A percentile compares a stretch with the other conserved stretches of the same genome.
Conservation (phyloP, 2,888 invertebrate species). For the Blastobasis lacticolella region DNA sequence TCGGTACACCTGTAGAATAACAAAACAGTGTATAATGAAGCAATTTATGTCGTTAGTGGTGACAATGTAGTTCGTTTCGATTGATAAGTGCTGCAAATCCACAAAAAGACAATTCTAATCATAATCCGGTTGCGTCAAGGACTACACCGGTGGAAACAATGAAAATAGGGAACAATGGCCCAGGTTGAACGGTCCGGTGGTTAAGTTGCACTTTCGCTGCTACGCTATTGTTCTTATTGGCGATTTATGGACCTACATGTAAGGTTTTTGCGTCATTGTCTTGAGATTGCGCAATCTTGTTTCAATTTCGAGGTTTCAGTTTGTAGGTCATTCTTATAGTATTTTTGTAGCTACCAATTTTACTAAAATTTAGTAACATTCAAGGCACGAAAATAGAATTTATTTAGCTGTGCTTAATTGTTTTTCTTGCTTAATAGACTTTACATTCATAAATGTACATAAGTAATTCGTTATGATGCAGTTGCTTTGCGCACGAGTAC, state of each 20-base stretch:
- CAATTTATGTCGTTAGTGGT: background rate
- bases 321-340: conserved; percentile 26
- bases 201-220: conserved; percentile 64
- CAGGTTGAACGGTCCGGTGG: conserved; percentile 49
- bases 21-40: background rate
- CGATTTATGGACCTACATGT: conserved; percentile 38
- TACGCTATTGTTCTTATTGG: conserved; percentile 57
- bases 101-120: conserved; percentile 13
- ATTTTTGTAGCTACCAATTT: too few relatives aligned
- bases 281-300: conserved; percentile 39
- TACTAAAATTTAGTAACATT: too few relatives aligned
- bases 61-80: background rate
- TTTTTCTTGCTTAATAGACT: too few relatives aligned
- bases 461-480: too few relatives aligned
- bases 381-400: too few relatives aligned
- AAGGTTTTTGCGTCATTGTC: conserved; percentile 42
- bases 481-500: too few relatives aligned
- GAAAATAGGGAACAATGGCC: conserved; percentile 56
- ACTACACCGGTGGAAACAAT: conserved; percentile 58
- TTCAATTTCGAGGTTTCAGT: conserved; percentile 22
- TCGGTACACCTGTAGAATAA: conserved; percentile 10
- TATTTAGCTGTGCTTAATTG: too few relatives aligned
- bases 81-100: background rate
- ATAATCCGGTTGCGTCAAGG: conserved; percentile 54
- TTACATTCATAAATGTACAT: too few relatives aligned